Conservation (phyloP, 2,797 vertebrate species). For the Cynodonichthys magdalenae region DNA sequence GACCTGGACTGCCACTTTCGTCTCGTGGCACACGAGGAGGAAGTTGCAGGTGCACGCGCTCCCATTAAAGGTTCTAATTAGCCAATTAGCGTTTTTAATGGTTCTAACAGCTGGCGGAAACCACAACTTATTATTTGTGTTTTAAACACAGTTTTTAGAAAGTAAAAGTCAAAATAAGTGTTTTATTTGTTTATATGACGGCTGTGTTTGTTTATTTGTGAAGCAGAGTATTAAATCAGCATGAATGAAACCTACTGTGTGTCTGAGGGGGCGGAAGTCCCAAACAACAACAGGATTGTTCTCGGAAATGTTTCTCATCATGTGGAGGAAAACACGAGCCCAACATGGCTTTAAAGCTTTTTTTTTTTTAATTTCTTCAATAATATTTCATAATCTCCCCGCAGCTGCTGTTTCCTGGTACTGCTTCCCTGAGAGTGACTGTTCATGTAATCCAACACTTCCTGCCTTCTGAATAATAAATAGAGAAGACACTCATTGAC, state of each 20-base stretch:
- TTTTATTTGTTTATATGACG: no score
- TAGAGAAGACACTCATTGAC: conserved; percentile 60
- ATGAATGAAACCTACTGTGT: conserved; percentile 8
- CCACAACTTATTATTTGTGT: neutral
- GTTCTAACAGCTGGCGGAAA: neutral
- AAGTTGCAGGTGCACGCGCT: conserved; percentile 14
- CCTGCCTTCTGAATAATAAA: conserved; percentile 80
- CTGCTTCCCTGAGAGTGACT: neutral
- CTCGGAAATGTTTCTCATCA: conserved; percentile 2
- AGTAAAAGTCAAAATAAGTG: no score
- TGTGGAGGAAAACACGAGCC: neutral
- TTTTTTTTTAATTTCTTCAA: neutral
- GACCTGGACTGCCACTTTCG: neutral
- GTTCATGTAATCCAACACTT: conserved; percentile 69
- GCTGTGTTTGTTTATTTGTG: no score
- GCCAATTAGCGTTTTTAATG: neutral
- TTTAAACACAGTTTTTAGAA: no score
- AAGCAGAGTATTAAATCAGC: neutral
- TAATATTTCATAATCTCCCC: neutral
- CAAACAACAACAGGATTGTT: conserved; percentile 6
- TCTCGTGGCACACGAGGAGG: neutral
- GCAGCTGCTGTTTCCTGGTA: no score
- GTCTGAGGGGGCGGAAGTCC: conserved; percentile 1
- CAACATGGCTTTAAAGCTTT: neutral
- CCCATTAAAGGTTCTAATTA: neutral